These are phyloP conservation scores for Macaria liturata DNA, from an alignment of 2,888 invertebrate genomes.

Conservation along the genomic window DNA sequence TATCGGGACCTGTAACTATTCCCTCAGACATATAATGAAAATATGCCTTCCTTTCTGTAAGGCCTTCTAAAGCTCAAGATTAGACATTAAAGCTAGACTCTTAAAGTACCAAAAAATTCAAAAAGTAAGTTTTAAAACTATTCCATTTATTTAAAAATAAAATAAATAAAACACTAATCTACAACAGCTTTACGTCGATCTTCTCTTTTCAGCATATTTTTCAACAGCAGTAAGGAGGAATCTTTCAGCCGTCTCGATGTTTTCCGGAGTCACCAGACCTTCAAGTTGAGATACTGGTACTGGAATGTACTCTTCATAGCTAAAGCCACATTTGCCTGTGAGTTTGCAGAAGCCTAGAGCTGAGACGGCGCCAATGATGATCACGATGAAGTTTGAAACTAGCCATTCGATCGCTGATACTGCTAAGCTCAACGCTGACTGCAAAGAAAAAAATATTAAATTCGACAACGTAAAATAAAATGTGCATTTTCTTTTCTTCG, in stretches of 20 bases:
- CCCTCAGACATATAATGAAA: too few relatives aligned
- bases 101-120: too few relatives aligned
- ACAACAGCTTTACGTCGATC: slow-evolving; percentile 7
- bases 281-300: slow-evolving; percentile 56
- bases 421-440: slow-evolving; percentile 40
- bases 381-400: slow-evolving; percentile 41
- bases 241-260: slow-evolving; percentile 72
- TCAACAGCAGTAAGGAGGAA: slow-evolving; percentile 78
- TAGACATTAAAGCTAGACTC: too few relatives aligned
- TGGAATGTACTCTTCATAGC: slow-evolving; percentile 40
- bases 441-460: slow-evolving; percentile 15
- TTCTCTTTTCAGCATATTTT: slow-evolving; percentile 59
- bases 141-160: too few relatives aligned
- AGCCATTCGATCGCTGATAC: slow-evolving; percentile 47
- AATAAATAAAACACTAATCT: too few relatives aligned
- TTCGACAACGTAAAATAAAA: neutral
- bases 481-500: neutral
- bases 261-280: slow-evolving; percentile 76
- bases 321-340: slow-evolving; percentile 42
- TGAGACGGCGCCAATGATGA: slow-evolving; percentile 41
- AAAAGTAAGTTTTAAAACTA: too few relatives aligned
- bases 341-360: slow-evolving; percentile 50
- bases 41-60: too few relatives aligned
- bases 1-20: too few relatives aligned
- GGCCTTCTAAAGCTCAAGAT: too few relatives aligned